A percentile compares a stretch with the other conserved stretches of the same genome.
Evolutionary conservation across 2,888 invertebrate genomes (phyloP).

Genomic region (Synergus itoensis): DNA sequence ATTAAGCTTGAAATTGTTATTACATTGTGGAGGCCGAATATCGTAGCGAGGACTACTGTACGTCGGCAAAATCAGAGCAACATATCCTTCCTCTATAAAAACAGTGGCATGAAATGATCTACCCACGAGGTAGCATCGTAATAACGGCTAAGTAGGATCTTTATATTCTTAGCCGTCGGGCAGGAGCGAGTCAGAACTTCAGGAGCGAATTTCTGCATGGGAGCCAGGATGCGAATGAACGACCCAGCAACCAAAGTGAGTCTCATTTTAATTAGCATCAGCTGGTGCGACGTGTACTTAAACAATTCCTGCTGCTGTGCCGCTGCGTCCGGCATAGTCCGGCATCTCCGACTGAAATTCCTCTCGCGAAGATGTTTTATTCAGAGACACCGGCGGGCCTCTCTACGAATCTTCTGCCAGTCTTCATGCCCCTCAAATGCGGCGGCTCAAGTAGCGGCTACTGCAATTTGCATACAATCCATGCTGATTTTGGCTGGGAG

Average conservation of each 20-base stretch:
- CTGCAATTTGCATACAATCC: conserved; percentile 77
- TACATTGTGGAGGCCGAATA: conserved; percentile 12
- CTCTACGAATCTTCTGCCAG: conserved; percentile 54
- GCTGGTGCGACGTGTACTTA: conserved; percentile 76
- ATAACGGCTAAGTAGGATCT: conserved; percentile 77
- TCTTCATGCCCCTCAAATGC: conserved; percentile 66
- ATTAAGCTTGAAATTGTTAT: conserved; percentile 38
- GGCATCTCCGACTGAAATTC: conserved; percentile 70
- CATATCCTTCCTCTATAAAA: conserved; percentile 57
- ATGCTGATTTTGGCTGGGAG: conserved; percentile 64
- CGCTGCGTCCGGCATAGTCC: conserved; percentile 53
- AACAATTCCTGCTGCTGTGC: conserved; percentile 66
- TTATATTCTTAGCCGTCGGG: conserved; percentile 77
- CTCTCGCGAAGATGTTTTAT: conserved; percentile 75
- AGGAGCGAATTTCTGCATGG: conserved; percentile 45
- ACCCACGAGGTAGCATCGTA: conserved; percentile 73
- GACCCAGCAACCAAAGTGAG: conserved; percentile 67
- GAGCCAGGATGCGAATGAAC: conserved; percentile 53
- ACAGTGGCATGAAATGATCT: conserved; percentile 73
- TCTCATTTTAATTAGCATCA: conserved; percentile 77
- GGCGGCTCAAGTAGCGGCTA: conserved; percentile 75
- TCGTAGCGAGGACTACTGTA: conserved; percentile 29
- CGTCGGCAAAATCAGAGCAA: conserved; percentile 26
- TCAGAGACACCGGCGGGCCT: conserved; percentile 75
- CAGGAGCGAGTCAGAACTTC: conserved; percentile 57